These are phyloP conservation scores for Crossocerus cetratus DNA, from an alignment of 2,888 invertebrate species.

Conservation along the genomic window DNA sequence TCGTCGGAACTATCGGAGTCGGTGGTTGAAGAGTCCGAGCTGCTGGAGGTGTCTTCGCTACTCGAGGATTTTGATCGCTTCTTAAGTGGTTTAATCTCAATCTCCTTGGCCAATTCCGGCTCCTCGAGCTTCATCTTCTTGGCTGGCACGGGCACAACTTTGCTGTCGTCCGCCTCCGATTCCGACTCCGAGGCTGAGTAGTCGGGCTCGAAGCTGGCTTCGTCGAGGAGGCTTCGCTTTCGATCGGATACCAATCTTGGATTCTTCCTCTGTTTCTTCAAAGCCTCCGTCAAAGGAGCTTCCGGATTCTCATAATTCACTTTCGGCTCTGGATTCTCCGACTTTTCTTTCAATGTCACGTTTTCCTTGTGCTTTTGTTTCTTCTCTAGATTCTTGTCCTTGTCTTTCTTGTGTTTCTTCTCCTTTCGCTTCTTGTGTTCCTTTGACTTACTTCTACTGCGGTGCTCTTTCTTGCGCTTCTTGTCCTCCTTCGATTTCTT, in stretches of 20 bases:
- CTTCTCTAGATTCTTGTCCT: conserved; percentile 71
- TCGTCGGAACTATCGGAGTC: conserved; percentile 77
- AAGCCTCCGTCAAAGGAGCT: conserved; percentile 56
- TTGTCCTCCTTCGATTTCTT: conserved; percentile 66
- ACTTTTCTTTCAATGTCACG: conserved; percentile 56
- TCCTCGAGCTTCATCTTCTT: conserved; percentile 67
- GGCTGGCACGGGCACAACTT: conserved; percentile 50
- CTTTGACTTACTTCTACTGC: conserved; percentile 71
- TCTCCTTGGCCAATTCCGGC: conserved; percentile 58
- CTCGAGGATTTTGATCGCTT: conserved; percentile 76
- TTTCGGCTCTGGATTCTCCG: conserved; percentile 56
- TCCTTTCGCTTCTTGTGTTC: conserved; percentile 75
- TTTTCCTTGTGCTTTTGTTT: conserved; percentile 73
- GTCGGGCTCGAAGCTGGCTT: conserved; percentile 86
- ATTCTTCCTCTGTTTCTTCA: conserved; percentile 69
- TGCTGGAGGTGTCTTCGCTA: conserved; percentile 79
- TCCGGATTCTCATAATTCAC: conserved; percentile 51
- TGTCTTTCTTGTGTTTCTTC: conserved; percentile 78
- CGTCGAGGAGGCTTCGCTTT: conserved; percentile 84
- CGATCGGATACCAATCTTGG: conserved; percentile 78
- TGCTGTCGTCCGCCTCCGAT: conserved; percentile 78
- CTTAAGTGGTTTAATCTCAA: conserved; percentile 74
- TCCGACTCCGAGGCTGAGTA: conserved; percentile 85
- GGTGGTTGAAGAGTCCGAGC: conserved; percentile 77
- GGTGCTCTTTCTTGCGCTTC: conserved; percentile 71